Conservation (phyloP, 2,113 vertebrate genomes). For the Gadus chalcogrammus region DNA sequence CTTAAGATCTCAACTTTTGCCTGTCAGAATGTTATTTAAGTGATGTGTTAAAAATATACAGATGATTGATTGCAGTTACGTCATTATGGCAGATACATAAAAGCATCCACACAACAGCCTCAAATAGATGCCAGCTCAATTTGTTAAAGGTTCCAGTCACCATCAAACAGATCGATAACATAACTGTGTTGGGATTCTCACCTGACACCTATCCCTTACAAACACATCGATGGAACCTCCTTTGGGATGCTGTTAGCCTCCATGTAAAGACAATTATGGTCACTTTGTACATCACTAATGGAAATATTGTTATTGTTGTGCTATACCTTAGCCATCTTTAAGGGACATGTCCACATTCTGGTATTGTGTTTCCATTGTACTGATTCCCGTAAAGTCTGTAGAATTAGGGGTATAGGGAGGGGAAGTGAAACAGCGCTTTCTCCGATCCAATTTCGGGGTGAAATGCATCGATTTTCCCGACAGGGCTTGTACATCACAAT, state of each 20-base stretch:
- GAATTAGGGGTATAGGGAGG: no score
- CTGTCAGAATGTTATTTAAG: not conserved
- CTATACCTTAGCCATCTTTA: not conserved
- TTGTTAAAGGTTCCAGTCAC: not conserved
- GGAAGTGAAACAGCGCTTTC: no score
- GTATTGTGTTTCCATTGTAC: no score
- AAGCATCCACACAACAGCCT: no score
- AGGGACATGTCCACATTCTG: no score
- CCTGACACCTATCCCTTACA: not conserved
- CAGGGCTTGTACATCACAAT: no score
- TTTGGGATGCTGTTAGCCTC: not conserved
- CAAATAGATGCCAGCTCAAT: not conserved
- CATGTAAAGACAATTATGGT: not conserved
- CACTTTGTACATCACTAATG: not conserved
- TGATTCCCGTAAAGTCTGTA: no score
- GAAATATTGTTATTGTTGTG: not conserved
- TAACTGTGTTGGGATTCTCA: not conserved
- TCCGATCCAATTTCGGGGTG: no score
- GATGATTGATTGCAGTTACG: not conserved
- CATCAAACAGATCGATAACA: not conserved
- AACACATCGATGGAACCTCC: not conserved
- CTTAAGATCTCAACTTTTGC: not conserved
- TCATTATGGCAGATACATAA: no score
- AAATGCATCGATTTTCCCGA: no score
- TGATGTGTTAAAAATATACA: not conserved